These are phyloP conservation scores for Streblospio benedicti DNA, from an alignment of 1,140 invertebrate genomes.

Conservation along the genomic window DNA sequence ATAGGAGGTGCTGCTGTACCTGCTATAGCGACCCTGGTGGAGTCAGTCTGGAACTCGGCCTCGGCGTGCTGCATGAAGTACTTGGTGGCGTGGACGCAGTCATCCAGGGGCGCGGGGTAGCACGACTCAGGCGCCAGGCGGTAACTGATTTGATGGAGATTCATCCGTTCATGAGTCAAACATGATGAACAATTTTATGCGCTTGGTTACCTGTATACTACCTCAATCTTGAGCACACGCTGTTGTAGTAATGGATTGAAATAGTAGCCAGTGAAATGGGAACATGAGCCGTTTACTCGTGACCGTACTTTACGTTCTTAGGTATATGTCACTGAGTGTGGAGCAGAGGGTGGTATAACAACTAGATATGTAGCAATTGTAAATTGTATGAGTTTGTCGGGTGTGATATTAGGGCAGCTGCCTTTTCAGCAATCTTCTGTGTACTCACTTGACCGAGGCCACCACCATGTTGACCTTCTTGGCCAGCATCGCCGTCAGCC, in stretches of 20 bases:
- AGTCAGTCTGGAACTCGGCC: slow-evolving; percentile 11
- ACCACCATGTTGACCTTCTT: not conserved
- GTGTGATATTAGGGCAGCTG: no score
- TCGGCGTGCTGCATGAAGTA: slow-evolving; percentile 18
- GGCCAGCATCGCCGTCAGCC: not conserved
- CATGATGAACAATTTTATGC: not conserved
- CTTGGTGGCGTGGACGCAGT: slow-evolving; percentile 16
- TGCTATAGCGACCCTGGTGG: slow-evolving; percentile 12
- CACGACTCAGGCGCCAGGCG: slow-evolving; percentile 18
- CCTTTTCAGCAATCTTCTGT: no score
- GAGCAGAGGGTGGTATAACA: no score
- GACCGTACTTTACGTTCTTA: no score
- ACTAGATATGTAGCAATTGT: no score
- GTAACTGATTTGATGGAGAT: slow-evolving; percentile 3
- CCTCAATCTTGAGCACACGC: no score
- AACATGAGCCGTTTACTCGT: no score
- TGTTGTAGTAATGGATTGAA: no score
- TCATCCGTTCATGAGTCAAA: not conserved
- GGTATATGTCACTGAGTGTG: no score
- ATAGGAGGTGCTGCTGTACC: no score
- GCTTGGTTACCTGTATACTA: not conserved
- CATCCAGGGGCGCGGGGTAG: slow-evolving; percentile 13
- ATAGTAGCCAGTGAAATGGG: no score
- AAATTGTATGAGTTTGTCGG: no score
- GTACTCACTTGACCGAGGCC: not conserved